Evolutionary conservation across 2,113 vertebrate genomes (phyloP), one percentile per base, ranked within the genome.

Genomic region (Sorex araneus): DNA sequence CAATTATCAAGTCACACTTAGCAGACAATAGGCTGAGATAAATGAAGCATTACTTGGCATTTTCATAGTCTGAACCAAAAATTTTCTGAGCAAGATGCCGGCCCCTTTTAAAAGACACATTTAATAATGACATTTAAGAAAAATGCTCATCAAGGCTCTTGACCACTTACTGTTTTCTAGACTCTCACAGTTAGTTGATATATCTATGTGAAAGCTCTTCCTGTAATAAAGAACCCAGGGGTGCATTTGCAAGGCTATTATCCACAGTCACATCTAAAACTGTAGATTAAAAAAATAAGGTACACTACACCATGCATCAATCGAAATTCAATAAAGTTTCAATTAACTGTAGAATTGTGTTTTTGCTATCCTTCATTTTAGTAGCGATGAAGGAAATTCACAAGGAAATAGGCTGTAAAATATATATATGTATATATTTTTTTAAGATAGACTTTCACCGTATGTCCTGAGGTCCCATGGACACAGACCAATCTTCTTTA

Each of bases 1-100:
- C 90, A 95, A 92, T 97, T 97, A 97, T 85, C 88, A 94, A 92
- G 90, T 97, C 86, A 97, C 88, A 95, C n/a, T 86, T 92, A 54
- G 63, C 86, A 96, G 93, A 96, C 91, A 97, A 97, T 83, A 81
- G 86, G 64, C 66, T 93, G 88, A 93, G 89, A 91, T 57, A 97
- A 96, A 96, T 79, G 88, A 97, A 96, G 50, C 45, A 78, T 88
- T 95, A 84, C 13, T 60, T 78, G 45, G n/a, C 60, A 84, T 80
- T 94, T 94, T 93, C 79, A 36, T 82, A 93, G 89, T 97, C 91
- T 69, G 36, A 94, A 96, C 89, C 57, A 85, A 89, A 95, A 36
- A 74, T 90, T 97, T 96, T 96, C 90, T 92, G 54, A 95, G 91
- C 87, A 74, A 60, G 30, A 71, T 47, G 64, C 87, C 7, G 67